Percentiles rank a stretch among this genome's conserved stretches.
phyloP scores from a whole-genome alignment of 92 coral and sea anemone species.

The Epizoanthus illoricatus region DNA sequence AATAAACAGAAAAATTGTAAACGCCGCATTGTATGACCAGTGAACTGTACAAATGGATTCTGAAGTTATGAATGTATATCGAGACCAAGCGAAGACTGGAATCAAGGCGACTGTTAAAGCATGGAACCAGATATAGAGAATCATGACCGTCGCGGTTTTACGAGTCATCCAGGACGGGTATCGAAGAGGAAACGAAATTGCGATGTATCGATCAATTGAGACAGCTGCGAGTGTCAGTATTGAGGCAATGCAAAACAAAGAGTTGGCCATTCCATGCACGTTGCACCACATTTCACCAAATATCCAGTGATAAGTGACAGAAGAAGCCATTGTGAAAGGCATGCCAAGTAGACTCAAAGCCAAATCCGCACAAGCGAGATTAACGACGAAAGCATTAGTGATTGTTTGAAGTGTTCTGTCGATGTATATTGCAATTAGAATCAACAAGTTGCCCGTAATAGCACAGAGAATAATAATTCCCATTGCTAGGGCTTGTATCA shows the following conservation, averaged over 20 bases:
- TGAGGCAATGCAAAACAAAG: conserved; percentile 87
- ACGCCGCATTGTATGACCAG: conserved; percentile 66
- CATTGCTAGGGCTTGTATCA: conserved; percentile 73
- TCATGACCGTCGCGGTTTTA: conserved; percentile 59
- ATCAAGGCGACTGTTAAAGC: conserved; percentile 65
- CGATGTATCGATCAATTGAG: conserved; percentile 84
- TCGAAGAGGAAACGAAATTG: conserved; percentile 79
- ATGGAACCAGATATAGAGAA: conserved; percentile 75
- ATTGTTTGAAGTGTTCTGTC: conserved; percentile 81
- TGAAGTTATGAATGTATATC: conserved; percentile 62
- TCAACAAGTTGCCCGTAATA: conserved; percentile 68
- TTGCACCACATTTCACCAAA: conserved; percentile 80
- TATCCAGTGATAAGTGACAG: conserved; percentile 82
- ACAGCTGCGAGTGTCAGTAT: conserved; percentile 85
- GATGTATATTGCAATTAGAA: conserved; percentile 72
- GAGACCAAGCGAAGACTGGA: conserved; percentile 73
- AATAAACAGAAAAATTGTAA: conserved; percentile 66
- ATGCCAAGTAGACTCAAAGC: conserved; percentile 69
- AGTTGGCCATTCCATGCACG: conserved; percentile 79
- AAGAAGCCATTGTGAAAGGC: conserved; percentile 90
- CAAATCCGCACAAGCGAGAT: conserved; percentile 82
- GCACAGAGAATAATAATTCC: conserved; percentile 66
- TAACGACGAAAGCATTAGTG: conserved; percentile 86
- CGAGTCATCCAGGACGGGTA: conserved; percentile 75
- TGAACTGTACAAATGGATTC: conserved; percentile 87